Evolutionary conservation across 1,140 invertebrate species (phyloP), one percentile per base, ranked within the genome.

Genomic region (Battus philenor): DNA sequence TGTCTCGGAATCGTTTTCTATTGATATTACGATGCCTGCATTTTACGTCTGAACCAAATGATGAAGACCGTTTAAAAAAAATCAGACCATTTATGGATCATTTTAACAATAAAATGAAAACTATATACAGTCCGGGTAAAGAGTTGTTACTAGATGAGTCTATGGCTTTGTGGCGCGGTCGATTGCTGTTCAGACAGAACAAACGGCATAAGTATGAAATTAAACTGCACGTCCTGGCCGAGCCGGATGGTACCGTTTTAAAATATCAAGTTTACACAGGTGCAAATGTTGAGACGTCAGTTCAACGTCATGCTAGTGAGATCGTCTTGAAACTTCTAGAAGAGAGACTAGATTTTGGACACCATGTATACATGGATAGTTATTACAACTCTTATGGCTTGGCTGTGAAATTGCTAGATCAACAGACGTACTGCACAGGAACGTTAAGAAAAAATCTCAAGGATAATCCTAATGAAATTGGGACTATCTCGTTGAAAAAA

Each of bases 131-230:
- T 52, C 71, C 82, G 9, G 58, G 51, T 1, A 24, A 50, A 65
- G 36, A 80, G 22, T 57, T 85, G 33, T 52, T 59, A 12, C 13
- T 78, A 9, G 71, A 84, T 53, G 72, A 83, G 47, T 56, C 66
- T 10, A 73, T 80, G 69, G 47, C 83, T 11, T 51, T 75, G 24
- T 82, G 63, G 59, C 56, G 67, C 46, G 70, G 71, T 13, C 44
- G 69, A 18, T 44, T 81, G 4, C 24, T 38, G 11, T 76, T 80
- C 47, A 31, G 55, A 18, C 69, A 80, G 41, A 60, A 64, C 17
- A 81, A 80, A 56, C 24, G 50, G 4, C 66, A 81, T 49, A 78
- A 77, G 54, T 70, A 74, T 53, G 73, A 73, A 0, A 60, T 79
- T 9, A 78, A 81, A 50, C 26, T 82, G 26, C 74, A 74, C 45